These are phyloP conservation scores for Microtus ochrogaster DNA, from an alignment of 2,113 vertebrate genomes.

Conservation along the genomic window DNA sequence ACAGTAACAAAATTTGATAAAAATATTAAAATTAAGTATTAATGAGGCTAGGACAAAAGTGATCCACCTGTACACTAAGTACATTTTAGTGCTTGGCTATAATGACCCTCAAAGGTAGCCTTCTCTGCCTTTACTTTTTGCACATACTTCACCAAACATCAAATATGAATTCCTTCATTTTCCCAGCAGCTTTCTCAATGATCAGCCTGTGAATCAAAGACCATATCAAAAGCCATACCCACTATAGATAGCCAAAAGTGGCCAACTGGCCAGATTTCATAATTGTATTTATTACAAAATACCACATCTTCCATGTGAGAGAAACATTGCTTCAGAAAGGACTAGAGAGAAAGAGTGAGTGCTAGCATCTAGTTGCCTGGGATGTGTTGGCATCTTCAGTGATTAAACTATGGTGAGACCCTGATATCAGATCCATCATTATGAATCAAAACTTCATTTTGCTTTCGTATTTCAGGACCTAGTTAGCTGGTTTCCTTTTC, in stretches of 20 bases:
- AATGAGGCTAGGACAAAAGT: background rate
- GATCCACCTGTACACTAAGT: background rate
- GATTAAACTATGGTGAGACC: background rate
- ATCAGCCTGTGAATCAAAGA: background rate
- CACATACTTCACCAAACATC: background rate
- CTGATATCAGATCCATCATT: background rate
- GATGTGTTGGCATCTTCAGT: background rate
- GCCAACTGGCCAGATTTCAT: background rate
- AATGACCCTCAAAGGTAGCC: background rate
- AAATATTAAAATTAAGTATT: background rate
- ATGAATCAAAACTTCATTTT: background rate
- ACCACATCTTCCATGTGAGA: background rate
- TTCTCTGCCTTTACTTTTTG: background rate
- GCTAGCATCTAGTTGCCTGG: background rate
- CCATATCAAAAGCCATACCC: background rate
- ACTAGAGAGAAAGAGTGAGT: background rate
- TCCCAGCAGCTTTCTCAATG: background rate
- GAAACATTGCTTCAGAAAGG: background rate
- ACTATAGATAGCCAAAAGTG: background rate
- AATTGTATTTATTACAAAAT: background rate
- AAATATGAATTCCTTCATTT: background rate
- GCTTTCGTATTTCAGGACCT: background rate
- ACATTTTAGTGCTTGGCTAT: background rate
- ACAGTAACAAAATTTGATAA: background rate
- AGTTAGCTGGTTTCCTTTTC: background rate